phyloP scores from a whole-genome alignment of 2,113 vertebrate genomes.

The Pandion haliaetus region DNA sequence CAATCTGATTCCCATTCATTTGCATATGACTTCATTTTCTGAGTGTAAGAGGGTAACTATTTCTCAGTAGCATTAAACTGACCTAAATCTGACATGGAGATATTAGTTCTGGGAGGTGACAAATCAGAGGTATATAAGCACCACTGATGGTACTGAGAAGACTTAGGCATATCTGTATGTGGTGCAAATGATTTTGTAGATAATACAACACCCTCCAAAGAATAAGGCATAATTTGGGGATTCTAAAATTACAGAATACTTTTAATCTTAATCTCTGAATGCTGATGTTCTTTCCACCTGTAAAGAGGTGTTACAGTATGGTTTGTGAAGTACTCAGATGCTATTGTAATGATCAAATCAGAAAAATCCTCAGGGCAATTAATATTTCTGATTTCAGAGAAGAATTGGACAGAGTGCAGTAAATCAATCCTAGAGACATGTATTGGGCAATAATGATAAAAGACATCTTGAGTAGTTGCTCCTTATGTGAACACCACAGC shows the following conservation, averaged over 20 bases:
- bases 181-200: neutral
- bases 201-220: neutral
- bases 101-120: neutral
- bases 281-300: neutral
- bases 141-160: neutral
- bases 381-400: neutral
- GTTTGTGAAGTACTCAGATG: neutral
- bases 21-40: slow-evolving; percentile 51
- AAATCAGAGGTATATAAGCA: neutral
- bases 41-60: neutral
- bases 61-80: neutral
- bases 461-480: neutral
- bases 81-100: neutral
- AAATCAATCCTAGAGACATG: neutral
- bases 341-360: neutral
- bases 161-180: neutral
- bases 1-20: slow-evolving; percentile 33
- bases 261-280: neutral
- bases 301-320: neutral
- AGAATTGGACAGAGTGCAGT: neutral
- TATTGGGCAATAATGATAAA: neutral
- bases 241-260: neutral
- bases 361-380: neutral
- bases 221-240: neutral
- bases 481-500: neutral